Evolutionary conservation across 2,113 vertebrate species (phyloP), one percentile per base, ranked within the genome.

Genomic region (Perognathus longimembris): DNA sequence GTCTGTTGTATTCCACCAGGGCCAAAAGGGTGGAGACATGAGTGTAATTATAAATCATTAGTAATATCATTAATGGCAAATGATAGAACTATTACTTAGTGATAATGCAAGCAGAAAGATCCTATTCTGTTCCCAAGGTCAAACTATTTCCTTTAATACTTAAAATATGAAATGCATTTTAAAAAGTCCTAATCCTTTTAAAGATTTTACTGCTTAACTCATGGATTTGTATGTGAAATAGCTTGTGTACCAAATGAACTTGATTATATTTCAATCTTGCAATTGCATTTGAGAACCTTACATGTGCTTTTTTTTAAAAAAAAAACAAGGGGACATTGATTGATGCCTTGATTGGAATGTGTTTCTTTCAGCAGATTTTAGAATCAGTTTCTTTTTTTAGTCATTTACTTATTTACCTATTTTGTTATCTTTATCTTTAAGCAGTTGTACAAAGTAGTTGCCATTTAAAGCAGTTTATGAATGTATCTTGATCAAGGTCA

Each of bases 101-200:
- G 11, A 88, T 61, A 91, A 73, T 83, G n/a, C 63, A 88, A 88
- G 36, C 40, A 95, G 42, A 8, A 64, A 92, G 88, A 92, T 94
- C 57, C 80, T 12, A 79, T 82, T 88, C 12, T 83, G 18, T 4
- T 67, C 66, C 82, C 54, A 79, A 83, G 71, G 32, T n/a, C 70
- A 93, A 79, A 92, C 85, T 76, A 73, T 88, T 89, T 75, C 79
- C 24, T 36, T 76, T 91, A 91, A 45, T 78, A 74, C 91, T 93
- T 89, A 20, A 50, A 54, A 24, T 50, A 32, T 81, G 6, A 82
- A 88, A 59, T 83, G 3, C 63, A 67, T 40, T 88, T 90, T 91
- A 70, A 85, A 91, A 54, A 6, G 30, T 79, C 50, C 36, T 70
- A 3, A 36, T 88, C 7, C 1, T 79, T 84, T 11, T 22, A 70